A percentile compares a stretch with the other conserved stretches of the same genome.
Conservation (phyloP, 1,140 invertebrate genomes). For the Pachyrhynchus sulphureomaculatus region DNA sequence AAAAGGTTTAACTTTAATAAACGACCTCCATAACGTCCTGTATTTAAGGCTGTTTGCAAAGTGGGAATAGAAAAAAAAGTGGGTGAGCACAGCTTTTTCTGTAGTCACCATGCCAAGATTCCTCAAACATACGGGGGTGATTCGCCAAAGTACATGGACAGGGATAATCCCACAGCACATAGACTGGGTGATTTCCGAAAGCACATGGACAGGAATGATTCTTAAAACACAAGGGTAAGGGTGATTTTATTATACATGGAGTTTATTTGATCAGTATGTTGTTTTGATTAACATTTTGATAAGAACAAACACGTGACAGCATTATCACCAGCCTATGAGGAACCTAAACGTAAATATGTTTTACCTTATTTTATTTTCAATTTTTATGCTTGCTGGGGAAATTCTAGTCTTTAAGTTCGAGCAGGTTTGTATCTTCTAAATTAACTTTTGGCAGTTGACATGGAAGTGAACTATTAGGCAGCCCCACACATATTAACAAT, state of each 20-base stretch:
- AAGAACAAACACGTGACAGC: background rate
- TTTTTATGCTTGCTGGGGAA: constrained; percentile 4
- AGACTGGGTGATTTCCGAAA: too few species aligned
- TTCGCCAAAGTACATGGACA: too few species aligned
- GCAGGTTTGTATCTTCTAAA: constrained; percentile 16
- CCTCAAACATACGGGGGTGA: too few species aligned
- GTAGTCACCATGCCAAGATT: background rate
- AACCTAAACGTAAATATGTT: background rate
- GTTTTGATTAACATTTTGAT: background rate
- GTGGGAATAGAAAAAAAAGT: too few species aligned
- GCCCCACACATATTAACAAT: background rate
- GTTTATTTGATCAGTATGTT: too few species aligned
- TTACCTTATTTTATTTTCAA: background rate
- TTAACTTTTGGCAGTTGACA: constrained; percentile 14
- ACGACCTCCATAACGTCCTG: too few species aligned
- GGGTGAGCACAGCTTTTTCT: background rate
- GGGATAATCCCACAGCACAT: too few species aligned
- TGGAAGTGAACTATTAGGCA: background rate
- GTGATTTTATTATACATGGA: background rate
- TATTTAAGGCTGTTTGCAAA: too few species aligned
- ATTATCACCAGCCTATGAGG: background rate
- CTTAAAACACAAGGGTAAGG: background rate
- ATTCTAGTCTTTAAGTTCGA: background rate
- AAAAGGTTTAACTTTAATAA: too few species aligned
- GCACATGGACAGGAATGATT: too few species aligned